phyloP scores from a whole-genome alignment of 2,113 vertebrate genomes.

The Sminthopsis crassicaudata region DNA sequence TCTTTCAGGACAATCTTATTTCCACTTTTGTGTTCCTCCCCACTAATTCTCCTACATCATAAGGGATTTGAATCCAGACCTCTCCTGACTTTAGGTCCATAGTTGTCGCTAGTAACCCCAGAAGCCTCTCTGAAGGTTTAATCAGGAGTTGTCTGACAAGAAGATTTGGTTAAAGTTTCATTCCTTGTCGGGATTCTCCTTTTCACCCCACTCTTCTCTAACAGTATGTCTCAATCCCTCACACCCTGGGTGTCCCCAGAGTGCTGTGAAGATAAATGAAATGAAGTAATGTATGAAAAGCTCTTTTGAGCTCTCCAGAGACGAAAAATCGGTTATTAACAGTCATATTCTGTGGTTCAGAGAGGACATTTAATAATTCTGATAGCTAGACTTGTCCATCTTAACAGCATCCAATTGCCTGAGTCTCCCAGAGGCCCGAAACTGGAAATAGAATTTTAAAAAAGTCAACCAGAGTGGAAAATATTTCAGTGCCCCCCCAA shows the following conservation, averaged over 20 bases:
- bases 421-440: constrained; percentile 58
- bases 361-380: constrained; percentile 54
- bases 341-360: constrained; percentile 47
- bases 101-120: background rate
- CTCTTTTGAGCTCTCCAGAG: constrained; percentile 34
- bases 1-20: background rate
- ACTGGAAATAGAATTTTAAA: constrained; percentile 60
- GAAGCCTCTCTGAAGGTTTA: background rate
- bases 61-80: background rate
- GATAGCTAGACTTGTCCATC: constrained; percentile 39
- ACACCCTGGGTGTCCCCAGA: background rate
- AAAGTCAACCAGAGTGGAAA: constrained; percentile 62
- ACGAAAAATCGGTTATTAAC: background rate
- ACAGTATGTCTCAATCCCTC: background rate
- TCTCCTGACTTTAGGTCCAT: background rate
- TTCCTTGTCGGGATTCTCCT: background rate
- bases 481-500: background rate
- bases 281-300: background rate
- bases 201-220: background rate
- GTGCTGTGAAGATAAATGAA: constrained; percentile 24
- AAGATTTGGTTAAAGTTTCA: background rate
- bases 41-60: background rate
- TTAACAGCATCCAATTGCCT: constrained; percentile 49
- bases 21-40: background rate
- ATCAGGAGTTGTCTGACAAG: background rate